These are phyloP conservation scores for Pollimyrus isidori DNA, from an alignment of 2,113 vertebrate genomes.

Conservation along the genomic window DNA sequence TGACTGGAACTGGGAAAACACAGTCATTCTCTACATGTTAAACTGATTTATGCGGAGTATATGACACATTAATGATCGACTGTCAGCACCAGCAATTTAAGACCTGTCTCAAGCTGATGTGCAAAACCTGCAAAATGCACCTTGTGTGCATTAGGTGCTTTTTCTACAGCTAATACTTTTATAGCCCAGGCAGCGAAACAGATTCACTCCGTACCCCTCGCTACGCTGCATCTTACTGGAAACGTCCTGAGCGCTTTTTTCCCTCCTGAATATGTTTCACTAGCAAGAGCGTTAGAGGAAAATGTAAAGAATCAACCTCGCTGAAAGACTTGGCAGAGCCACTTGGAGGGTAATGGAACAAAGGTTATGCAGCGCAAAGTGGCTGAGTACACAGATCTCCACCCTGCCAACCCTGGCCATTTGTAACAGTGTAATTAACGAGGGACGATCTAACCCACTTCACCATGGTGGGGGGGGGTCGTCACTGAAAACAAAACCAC, in stretches of 20 bases:
- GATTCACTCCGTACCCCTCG: background rate
- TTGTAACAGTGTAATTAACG: conserved; percentile 5
- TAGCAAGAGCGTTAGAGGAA: background rate
- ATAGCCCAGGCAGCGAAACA: background rate
- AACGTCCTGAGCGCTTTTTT: background rate
- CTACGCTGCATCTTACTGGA: background rate
- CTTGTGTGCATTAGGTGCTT: background rate
- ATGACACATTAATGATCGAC: background rate
- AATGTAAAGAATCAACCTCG: background rate
- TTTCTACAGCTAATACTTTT: background rate
- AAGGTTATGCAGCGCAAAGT: background rate
- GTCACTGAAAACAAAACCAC: background rate
- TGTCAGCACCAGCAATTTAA: background rate
- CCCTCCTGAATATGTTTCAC: background rate
- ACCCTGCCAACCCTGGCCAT: conserved; percentile 23
- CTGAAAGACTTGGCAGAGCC: conserved; percentile 5
- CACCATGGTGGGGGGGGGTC: background rate
- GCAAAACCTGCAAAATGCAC: background rate
- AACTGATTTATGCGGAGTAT: background rate
- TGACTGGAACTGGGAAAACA: background rate
- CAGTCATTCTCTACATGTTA: background rate
- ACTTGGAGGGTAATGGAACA: background rate
- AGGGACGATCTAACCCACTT: background rate
- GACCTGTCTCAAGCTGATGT: background rate
- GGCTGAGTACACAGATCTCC: background rate